These are phyloP conservation scores for Drosophila carrolli DNA, from an alignment of 1,140 invertebrate species.

Conservation along the genomic window DNA sequence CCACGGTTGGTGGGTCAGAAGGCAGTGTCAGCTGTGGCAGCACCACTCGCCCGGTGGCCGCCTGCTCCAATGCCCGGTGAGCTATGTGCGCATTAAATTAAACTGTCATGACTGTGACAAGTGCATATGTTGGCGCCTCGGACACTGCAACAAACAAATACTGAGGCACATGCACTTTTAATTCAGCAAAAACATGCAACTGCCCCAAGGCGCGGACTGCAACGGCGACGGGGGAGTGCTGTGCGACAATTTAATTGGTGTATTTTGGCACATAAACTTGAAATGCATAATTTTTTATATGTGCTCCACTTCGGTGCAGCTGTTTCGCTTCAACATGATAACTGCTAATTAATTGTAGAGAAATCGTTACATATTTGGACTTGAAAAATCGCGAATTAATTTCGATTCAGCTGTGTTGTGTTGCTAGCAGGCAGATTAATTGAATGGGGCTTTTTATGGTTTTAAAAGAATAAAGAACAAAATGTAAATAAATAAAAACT, in stretches of 20 bases:
- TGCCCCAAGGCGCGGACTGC: slow-evolving; percentile 23
- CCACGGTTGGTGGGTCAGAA: not conserved
- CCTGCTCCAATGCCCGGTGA: slow-evolving; percentile 58
- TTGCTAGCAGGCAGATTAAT: not conserved
- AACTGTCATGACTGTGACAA: slow-evolving; percentile 82
- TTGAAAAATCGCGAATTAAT: slow-evolving; percentile 9
- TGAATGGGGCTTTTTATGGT: no score
- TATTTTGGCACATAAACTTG: slow-evolving; percentile 75
- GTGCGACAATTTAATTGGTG: slow-evolving; percentile 72
- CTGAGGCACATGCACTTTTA: slow-evolving; percentile 65
- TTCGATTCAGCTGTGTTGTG: not conserved
- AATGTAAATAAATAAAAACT: no score
- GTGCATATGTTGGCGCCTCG: slow-evolving; percentile 81
- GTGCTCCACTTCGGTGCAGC: slow-evolving; percentile 30
- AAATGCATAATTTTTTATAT: slow-evolving; percentile 63
- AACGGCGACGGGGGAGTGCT: slow-evolving; percentile 16
- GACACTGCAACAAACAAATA: slow-evolving; percentile 58
- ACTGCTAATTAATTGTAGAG: slow-evolving; percentile 36
- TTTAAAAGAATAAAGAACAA: no score
- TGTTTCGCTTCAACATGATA: slow-evolving; percentile 23
- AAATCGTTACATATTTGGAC: slow-evolving; percentile 16
- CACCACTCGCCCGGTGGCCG: slow-evolving; percentile 35
- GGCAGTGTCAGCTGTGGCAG: slow-evolving; percentile 26
- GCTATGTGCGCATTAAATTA: slow-evolving; percentile 82
- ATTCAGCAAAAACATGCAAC: slow-evolving; percentile 82